These are phyloP conservation scores for Timandra comae DNA, from an alignment of 2,888 invertebrate genomes.

Conservation along the genomic window DNA sequence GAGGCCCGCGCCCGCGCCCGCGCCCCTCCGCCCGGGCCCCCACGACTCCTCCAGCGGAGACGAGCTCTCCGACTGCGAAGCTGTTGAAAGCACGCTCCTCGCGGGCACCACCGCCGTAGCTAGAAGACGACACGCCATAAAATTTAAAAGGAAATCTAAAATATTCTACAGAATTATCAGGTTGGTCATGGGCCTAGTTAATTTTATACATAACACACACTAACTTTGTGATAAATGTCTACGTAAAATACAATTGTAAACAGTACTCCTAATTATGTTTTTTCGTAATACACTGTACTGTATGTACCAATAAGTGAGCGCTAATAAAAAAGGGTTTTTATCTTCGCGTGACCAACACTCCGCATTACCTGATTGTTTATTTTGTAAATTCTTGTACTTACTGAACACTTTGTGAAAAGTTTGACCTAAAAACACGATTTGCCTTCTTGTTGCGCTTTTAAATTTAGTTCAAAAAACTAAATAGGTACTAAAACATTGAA, in stretches of 20 bases:
- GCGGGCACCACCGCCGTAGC: conserved; percentile 62
- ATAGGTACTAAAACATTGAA: too few relatives aligned
- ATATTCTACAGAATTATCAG: conserved; percentile 60
- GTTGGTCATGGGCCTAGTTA: too few relatives aligned
- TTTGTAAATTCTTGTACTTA: not conserved
- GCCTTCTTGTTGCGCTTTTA: too few relatives aligned
- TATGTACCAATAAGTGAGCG: too few relatives aligned
- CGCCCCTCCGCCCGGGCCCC: conserved; percentile 22
- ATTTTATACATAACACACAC: too few relatives aligned
- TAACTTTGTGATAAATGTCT: too few relatives aligned
- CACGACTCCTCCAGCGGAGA: conserved; percentile 36
- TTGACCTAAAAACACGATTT: not conserved
- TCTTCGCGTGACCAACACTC: conserved; percentile 9
- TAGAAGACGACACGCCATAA: conserved; percentile 68
- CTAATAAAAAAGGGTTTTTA: conserved; percentile 10
- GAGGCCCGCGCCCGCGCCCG: conserved; percentile 22
- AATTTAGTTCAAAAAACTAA: too few relatives aligned
- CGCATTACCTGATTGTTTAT: conserved; percentile 10
- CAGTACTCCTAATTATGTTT: too few relatives aligned
- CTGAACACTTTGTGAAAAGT: conserved; percentile 9
- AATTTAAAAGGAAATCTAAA: conserved; percentile 62
- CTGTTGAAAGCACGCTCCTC: conserved; percentile 50
- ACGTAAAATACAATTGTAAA: too few relatives aligned
- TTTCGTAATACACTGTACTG: too few relatives aligned
- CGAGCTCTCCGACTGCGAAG: conserved; percentile 41